Base-by-base conservation (phyloP, 2,888 invertebrate genomes). In the Pseudeuparius sepicola region DNA sequence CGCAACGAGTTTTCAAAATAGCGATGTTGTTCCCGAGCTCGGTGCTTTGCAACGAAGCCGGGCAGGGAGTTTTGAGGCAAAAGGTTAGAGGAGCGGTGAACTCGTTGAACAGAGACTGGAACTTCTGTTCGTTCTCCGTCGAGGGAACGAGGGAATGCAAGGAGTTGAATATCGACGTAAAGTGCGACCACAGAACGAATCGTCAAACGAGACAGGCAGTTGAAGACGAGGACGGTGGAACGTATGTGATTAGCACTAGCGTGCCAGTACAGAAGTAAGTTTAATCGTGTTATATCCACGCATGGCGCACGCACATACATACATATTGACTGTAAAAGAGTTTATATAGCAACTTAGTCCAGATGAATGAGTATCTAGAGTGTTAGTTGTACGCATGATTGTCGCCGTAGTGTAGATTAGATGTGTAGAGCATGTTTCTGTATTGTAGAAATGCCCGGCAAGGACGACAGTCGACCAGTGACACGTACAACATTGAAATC, bases 1-100 rank as follows among this genome's bases (percentile, higher is more conserved):
- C 94, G n/a, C 93, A 93, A 57, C 75, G 93, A 37, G 89, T 94
- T 0, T 92, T 94, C 68, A 86, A 84, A 57, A 79, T 96, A 41
- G 79, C 81, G 40, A 87, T 96, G 83, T 71, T 89, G 48, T 94
- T 94, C 83, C 92, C 93, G 42, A 89, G 89, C 38, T 88, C 90
- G n/a, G 90, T 93, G 2, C 76, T 93, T 4, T 96, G 94, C 57
- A 94, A 93, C 53, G 87, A 89, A 60, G 93, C 93, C 14, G 93
- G 93, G 1, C 90, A 92, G 64, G 86, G 84, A 32, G 93, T 93
- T 0, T 68, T 93, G 4, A 73, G 86, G 28, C 89, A 92, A 54
- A 85, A 86, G 63, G 88, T 94, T 2, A 75, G 84, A 46, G 79
- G 78, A 49, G 88, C 92, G 5, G 83, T 96, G 34, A 87, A 90